Base-by-base conservation (phyloP, 1,140 invertebrate species). In the Drosophila pallidifrons region DNA sequence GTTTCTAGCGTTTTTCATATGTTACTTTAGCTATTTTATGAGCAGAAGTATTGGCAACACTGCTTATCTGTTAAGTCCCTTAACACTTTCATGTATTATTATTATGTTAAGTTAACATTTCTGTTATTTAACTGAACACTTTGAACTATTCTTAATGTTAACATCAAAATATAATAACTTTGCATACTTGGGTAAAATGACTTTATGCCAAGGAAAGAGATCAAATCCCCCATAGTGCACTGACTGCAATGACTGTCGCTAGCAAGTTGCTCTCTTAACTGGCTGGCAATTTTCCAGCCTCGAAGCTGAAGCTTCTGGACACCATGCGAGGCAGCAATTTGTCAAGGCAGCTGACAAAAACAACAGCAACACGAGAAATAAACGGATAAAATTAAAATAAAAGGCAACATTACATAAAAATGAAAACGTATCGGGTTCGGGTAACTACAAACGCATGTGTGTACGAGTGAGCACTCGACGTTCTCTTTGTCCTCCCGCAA, bases 301-400 rank as follows among this genome's bases (percentile, higher is more conserved):
- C 32, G n/a, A 7, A 47, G 25, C 59, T 15, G 47, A 16, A 65
- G 15, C 75, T 74, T 66, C 67, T 79, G 74, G 47, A 55, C 74
- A 61, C 20, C 41, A 51, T 43, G 59, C 65, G 30, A 80, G 25
- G 52, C 71, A 70, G 75, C 75, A 74, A 80, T 77, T 80, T 77
- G 70, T 77, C 77, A 80, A 61, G 45, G 38, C 30, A 61, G 60
- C 60, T 52, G 60, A 35, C 63, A 65, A 51, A 64, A 80, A 49
- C 13, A 54, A 64, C 30, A 57, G 58, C 10, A 45, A 59, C n/a
- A 58, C 15, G 2, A 10, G 7, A 25, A 49, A 72, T 10, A 32
- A 41, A 13, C 15, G n/a, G 35, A 51, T 38, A 68, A 47, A 58
- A 46, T 4, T 30, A 51, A 5, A 35, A n/a, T 7, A 30, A 35